Base-by-base conservation (phyloP, 2,113 vertebrate genomes). In the Saiga tatarica region DNA sequence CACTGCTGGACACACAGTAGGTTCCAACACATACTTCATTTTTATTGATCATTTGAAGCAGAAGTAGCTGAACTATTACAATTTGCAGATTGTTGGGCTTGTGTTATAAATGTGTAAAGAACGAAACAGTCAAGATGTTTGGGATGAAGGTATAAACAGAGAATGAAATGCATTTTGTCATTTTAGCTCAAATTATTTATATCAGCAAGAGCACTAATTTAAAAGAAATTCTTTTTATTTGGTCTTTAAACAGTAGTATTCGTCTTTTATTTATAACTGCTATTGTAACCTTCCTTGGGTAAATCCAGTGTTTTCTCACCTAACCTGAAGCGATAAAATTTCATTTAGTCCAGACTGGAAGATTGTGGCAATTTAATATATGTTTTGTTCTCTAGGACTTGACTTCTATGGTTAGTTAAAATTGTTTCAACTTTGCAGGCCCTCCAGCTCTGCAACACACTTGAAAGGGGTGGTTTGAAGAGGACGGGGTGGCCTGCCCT, bases 281-380 rank as follows among this genome's bases (percentile, higher is more conserved):
- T 78, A 36, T 95, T 92, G 88, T 96, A 89, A 83, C 87, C n/a
- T 87, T 93, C 53, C 59, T 83, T 95, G 86, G 13, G 36, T 78
- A 89, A 96, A 88, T 85, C 74, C 50, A 84, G 14, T 45, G 17
- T 88, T 97, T 97, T 97, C 84, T 76, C 47, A 84, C 64, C 59
- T 81, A 67, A 90, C 62, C 89, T 81, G n/a, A 76, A 95, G 57
- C 36, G 4, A 76, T 78, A 94, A 90, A 84, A 84, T 92, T 90
- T 96, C 74, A 91, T 85, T 96, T 92, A 64, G 94, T 64, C 4
- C 91, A 67, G 26, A 89, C 55, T 81, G 33, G 71, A 81, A 53
- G 82, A 87, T 30, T 79, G 39, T 92, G 74, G 64, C 90, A 74
- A 47, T 64, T 85, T 89, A 91, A 47, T 90, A 59, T 26, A 64